Evolutionary conservation across 2,797 vertebrate species (phyloP), one percentile per base, ranked within the genome.

Genomic region (Karalla daura): DNA sequence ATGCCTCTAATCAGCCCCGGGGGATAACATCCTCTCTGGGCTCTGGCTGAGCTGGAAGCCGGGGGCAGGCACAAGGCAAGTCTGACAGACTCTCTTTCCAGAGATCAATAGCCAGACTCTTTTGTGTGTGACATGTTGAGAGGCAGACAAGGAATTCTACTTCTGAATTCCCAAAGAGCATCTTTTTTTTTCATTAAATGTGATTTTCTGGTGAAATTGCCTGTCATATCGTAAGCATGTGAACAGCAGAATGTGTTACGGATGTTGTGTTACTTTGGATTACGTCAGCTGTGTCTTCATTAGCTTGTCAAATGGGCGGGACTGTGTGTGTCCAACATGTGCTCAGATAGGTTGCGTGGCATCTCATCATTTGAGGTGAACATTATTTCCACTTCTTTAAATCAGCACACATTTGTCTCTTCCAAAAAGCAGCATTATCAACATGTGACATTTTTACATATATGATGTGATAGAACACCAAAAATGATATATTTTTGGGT

Each of bases 261-360:
- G 70, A 63, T 78, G 71, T 80, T 84, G 68, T 83, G 79, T 94
- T 94, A 89, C 93, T 69, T 63, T 36, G 80, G 80, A 89, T 94
- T 94, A 90, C 94, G 93, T 94, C 92, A 94, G 89, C 90, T 74
- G 63, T 56, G 70, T 77, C 74, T 84, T 78, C 41, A 86, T 83
- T 70, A 68, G 37, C 41, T 61, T 67, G 52, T 52, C 53, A 76
- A 60, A 67, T 56, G 73, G 55, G 60, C 52, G 50, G 69, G 67
- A 50, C 45, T 28, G 47, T 63, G 30, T 30, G 51, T 86, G 56
- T 81, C 71, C 64, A 76, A 65, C 73, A 78, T 70, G 60, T 74
- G 73, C 56, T 62, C 72, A 86, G 74, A 83, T 71, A 81, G 73
- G 79, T 58, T 45, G 71, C 65, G 46, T 60, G 7, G 33, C 49